A percentile compares a stretch with the other conserved stretches of the same genome.
Evolutionary conservation across 1,140 invertebrate species (phyloP).

Genomic region (Drosophila subobscura): DNA sequence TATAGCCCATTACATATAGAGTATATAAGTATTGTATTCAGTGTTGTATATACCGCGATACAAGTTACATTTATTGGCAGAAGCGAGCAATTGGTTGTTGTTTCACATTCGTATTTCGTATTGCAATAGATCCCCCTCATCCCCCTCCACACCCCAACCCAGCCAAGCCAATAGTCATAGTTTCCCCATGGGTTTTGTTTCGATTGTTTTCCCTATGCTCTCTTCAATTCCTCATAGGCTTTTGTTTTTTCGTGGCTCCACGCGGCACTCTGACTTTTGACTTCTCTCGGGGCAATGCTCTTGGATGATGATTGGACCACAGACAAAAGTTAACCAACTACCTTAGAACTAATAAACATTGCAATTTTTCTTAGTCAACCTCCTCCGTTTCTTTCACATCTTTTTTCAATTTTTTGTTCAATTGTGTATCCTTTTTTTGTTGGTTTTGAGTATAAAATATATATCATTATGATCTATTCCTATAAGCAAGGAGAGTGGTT

Average conservation of each 20-base stretch:
- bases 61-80: conserved; percentile 71
- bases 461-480: too few species aligned
- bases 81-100: conserved; percentile 74
- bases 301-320: conserved; percentile 26
- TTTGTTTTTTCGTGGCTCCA: conserved; percentile 8
- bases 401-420: background rate
- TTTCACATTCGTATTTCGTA: conserved; percentile 14
- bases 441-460: too few species aligned
- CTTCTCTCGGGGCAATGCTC: conserved; percentile 37
- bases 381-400: too few species aligned
- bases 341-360: conserved; percentile 56
- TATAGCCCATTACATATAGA: conserved; percentile 10
- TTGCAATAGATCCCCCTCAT: background rate
- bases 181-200: conserved; percentile 2
- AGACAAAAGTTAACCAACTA: conserved; percentile 28
- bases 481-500: too few species aligned
- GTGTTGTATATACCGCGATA: conserved; percentile 34
- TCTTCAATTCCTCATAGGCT: conserved; percentile 4
- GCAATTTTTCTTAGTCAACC: conserved; percentile 20
- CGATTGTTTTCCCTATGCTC: background rate
- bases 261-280: background rate
- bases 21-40: conserved; percentile 1
- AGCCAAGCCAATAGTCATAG: conserved; percentile 23
- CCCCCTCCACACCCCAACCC: conserved; percentile 1
- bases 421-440: background rate